Evolutionary conservation across 1,140 invertebrate species (phyloP).

Genomic region (Thaumatotibia leucotreta): DNA sequence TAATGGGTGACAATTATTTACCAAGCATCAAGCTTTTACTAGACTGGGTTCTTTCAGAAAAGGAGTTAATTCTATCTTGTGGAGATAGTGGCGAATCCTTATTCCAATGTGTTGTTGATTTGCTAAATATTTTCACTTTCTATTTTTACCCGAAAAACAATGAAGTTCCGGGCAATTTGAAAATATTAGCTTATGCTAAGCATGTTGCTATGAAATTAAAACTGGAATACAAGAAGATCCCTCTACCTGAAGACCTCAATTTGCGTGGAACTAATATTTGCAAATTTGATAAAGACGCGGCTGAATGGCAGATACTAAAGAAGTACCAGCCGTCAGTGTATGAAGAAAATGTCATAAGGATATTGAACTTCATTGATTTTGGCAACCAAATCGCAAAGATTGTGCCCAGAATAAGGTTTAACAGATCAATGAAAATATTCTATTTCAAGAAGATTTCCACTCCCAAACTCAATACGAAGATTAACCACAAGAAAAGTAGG

Average conservation of each 20-base stretch:
- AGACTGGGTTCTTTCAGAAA: constrained; percentile 68
- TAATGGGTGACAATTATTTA: constrained; percentile 62
- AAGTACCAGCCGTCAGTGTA: constrained; percentile 75
- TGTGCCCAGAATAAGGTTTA: constrained; percentile 79
- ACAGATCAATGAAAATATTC: constrained; percentile 71
- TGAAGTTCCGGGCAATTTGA: constrained; percentile 32
- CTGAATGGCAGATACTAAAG: constrained; percentile 82
- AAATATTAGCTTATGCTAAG: constrained; percentile 49
- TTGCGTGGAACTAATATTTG: constrained; percentile 83
- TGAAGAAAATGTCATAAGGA: constrained; percentile 82
- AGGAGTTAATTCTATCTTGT: constrained; percentile 71
- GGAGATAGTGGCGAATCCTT: constrained; percentile 66
- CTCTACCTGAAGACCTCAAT: constrained; percentile 84
- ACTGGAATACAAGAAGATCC: constrained; percentile 78
- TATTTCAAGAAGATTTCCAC: constrained; percentile 55
- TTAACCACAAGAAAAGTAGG: constrained; percentile 54
- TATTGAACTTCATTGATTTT: constrained; percentile 84
- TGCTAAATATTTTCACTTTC: constrained; percentile 65
- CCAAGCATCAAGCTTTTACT: constrained; percentile 63
- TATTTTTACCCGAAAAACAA: constrained; percentile 56
- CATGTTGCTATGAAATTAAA: constrained; percentile 59
- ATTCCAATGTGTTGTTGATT: constrained; percentile 71
- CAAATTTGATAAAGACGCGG: constrained; percentile 79
- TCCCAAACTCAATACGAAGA: constrained; percentile 53
- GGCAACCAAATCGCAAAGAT: constrained; percentile 82